Conservation (phyloP, 2,888 invertebrate genomes). For the Oxytorus armatus region DNA sequence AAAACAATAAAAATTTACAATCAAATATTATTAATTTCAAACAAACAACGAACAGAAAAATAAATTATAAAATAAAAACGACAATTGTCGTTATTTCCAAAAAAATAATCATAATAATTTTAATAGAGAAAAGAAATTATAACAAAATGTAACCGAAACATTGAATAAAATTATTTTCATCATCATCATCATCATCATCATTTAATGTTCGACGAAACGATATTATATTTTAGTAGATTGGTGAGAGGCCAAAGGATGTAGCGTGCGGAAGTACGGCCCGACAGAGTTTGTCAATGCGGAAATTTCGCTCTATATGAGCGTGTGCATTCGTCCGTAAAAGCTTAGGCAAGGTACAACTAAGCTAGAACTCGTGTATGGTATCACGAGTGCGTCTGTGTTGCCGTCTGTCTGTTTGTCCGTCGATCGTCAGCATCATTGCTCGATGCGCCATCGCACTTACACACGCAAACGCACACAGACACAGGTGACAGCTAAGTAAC, state of each 20-base stretch:
- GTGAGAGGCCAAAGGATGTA: conserved; percentile 8
- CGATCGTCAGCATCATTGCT: conserved; percentile 21
- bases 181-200: too few species aligned
- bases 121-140: too few species aligned
- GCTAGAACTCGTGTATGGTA: conserved; percentile 35
- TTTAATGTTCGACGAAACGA: too few species aligned
- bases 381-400: conserved; percentile 20
- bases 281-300: conserved; percentile 33
- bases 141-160: too few species aligned
- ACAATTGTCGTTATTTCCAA: too few species aligned
- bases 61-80: too few species aligned
- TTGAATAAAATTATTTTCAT: too few species aligned
- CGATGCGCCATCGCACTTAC: conserved; percentile 21
- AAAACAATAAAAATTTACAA: too few species aligned
- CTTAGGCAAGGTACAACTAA: conserved; percentile 52
- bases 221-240: conserved; percentile 6
- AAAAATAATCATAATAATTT: too few species aligned
- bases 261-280: conserved; percentile 7
- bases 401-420: conserved; percentile 34
- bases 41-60: too few species aligned
- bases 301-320: conserved; percentile 18
- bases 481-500: conserved; percentile 60
- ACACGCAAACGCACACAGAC: conserved; percentile 17
- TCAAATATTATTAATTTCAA: too few species aligned
- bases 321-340: conserved; percentile 63